A percentile compares a stretch with the other conserved stretches of the same genome.
phyloP scores from a whole-genome alignment of 1,140 invertebrate species.

The Drosophila repletoides region DNA sequence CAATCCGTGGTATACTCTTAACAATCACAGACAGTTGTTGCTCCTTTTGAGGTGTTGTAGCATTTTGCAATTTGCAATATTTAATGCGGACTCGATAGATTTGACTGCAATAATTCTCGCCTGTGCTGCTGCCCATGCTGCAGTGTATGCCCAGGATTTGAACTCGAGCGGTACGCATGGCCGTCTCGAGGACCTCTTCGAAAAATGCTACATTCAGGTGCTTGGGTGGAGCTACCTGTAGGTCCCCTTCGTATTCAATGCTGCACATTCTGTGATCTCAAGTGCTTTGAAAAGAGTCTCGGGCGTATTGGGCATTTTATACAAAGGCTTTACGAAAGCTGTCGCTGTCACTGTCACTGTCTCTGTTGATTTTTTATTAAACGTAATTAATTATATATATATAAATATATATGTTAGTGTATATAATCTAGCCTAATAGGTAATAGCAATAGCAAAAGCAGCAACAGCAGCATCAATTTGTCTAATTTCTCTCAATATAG shows the following conservation, averaged over 20 bases:
- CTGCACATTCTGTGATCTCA: slow-evolving; percentile 51
- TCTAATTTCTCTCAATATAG: slow-evolving; percentile 18
- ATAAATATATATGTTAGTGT: not conserved
- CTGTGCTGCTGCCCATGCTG: slow-evolving; percentile 61
- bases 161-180: slow-evolving; percentile 40
- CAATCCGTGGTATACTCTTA: slow-evolving; percentile 61
- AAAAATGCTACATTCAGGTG: slow-evolving; percentile 66
- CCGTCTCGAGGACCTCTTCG: slow-evolving; percentile 66
- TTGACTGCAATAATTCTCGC: slow-evolving; percentile 74
- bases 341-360: not conserved
- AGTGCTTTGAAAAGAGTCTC: slow-evolving; percentile 37
- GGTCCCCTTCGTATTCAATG: slow-evolving; percentile 57
- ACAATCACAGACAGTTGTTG: slow-evolving; percentile 52
- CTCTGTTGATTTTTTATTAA: slow-evolving; percentile 13
- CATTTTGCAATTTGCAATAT: slow-evolving; percentile 24
- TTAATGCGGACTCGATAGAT: slow-evolving; percentile 55
- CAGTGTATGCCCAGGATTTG: slow-evolving; percentile 38
- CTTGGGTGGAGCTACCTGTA: slow-evolving; percentile 46
- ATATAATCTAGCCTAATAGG: slow-evolving; percentile 53
- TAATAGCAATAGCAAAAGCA: slow-evolving; percentile 23
- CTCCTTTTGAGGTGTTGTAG: not conserved
- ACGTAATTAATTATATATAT: slow-evolving; percentile 35
- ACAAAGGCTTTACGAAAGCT: slow-evolving; percentile 7
- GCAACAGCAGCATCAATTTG: slow-evolving; percentile 28
- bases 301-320: slow-evolving; percentile 38